Conservation (phyloP, 2,888 invertebrate genomes). For the Liodrosophila aerea region DNA sequence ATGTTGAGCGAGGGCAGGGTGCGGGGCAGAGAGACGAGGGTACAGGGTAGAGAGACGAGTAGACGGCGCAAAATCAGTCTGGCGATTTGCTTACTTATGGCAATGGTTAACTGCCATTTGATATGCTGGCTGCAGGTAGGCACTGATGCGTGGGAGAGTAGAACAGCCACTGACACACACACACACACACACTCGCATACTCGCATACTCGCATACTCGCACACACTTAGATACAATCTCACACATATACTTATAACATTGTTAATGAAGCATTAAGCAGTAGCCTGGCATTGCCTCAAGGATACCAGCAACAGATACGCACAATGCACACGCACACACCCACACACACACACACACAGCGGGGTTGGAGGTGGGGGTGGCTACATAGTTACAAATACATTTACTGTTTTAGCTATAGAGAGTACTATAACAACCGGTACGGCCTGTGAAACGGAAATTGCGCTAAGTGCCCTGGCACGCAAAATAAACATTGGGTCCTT, state of each 20-base stretch:
- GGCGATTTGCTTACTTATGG: conserved; percentile 45
- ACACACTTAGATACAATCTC: not conserved
- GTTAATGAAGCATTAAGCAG: conserved; percentile 70
- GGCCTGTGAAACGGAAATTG: conserved; percentile 65
- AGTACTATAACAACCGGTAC: conserved; percentile 31
- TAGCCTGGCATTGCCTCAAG: conserved; percentile 40
- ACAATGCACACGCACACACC: conserved; percentile 11
- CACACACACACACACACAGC: conserved; percentile 11
- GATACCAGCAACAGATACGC: conserved; percentile 33
- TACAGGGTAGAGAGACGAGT: not conserved
- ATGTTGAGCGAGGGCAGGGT: conserved; percentile 7
- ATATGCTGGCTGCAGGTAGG: conserved; percentile 63
- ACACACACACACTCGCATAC: conserved; percentile 1
- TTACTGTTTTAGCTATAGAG: conserved; percentile 20
- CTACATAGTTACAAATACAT: conserved; percentile 17
- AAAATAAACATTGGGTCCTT: conserved; percentile 65
- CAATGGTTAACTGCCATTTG: conserved; percentile 63
- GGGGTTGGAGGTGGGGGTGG: too few species aligned
- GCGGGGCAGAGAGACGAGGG: not conserved
- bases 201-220: conserved; percentile 8
- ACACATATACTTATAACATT: conserved; percentile 23
- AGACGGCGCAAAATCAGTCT: conserved; percentile 11
- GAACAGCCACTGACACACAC: conserved; percentile 4
- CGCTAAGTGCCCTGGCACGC: conserved; percentile 68
- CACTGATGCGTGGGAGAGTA: conserved; percentile 42